Evolutionary conservation across 2,113 vertebrate species (phyloP).

Genomic region (Boleophthalmus pectinirostris): DNA sequence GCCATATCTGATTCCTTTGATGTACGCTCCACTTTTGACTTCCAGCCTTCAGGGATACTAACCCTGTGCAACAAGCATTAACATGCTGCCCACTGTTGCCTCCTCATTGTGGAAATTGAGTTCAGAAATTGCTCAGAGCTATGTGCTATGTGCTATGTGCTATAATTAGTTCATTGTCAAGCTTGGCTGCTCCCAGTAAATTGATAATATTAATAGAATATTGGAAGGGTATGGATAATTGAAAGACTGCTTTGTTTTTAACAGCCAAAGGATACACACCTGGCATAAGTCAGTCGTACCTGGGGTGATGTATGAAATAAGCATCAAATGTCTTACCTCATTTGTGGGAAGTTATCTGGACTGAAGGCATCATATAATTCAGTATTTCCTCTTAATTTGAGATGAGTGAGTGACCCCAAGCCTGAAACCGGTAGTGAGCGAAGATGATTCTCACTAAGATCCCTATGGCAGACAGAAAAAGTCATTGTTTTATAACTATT

Average conservation of each 20-base stretch:
- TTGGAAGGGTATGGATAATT: constrained; percentile 38
- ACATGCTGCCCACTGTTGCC: constrained; percentile 50
- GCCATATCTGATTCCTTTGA: constrained; percentile 37
- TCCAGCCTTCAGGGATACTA: constrained; percentile 28
- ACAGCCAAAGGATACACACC: constrained; percentile 53
- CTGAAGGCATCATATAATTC: constrained; percentile 85
- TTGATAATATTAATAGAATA: constrained; percentile 37
- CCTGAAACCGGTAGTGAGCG: constrained; percentile 83
- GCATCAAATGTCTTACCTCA: constrained; percentile 80
- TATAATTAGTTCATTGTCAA: constrained; percentile 34
- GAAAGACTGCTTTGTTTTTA: constrained; percentile 20
- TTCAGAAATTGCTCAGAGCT: constrained; percentile 39
- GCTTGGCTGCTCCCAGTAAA: constrained; percentile 24
- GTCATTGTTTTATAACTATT: background rate
- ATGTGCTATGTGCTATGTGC: constrained; percentile 4
- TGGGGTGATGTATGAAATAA: constrained; percentile 9
- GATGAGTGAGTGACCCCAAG: constrained; percentile 84
- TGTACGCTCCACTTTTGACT: constrained; percentile 13
- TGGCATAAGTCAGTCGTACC: constrained; percentile 12
- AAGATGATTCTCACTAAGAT: constrained; percentile 87
- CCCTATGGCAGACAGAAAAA: constrained; percentile 70
- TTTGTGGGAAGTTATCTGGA: constrained; percentile 87
- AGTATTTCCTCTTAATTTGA: constrained; percentile 90
- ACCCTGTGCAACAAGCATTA: constrained; percentile 37
- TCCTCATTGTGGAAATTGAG: constrained; percentile 28